Conservation (phyloP, 2,113 vertebrate genomes). For the Cheirogaleus medius region DNA sequence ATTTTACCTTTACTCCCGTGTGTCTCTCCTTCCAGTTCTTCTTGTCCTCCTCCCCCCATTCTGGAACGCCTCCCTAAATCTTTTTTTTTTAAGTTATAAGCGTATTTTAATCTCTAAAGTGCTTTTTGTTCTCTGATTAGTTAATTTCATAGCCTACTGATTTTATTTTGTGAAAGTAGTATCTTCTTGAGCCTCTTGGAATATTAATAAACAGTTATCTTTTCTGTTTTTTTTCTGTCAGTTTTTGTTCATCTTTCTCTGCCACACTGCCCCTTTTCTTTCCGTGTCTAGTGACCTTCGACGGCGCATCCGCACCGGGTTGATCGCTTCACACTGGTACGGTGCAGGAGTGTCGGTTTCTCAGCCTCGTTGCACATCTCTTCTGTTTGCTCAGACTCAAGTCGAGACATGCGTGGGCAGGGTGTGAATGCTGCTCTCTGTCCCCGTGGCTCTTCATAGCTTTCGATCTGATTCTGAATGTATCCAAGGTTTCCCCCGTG, state of each 20-base stretch:
- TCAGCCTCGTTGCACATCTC: not conserved
- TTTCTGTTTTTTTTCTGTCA: fast-evolving
- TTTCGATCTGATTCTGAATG: not conserved
- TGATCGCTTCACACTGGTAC: too few relatives aligned
- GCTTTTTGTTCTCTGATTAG: not conserved
- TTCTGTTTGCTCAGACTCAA: not conserved
- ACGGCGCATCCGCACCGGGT: not conserved
- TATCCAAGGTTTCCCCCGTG: too few relatives aligned
- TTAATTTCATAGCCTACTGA: not conserved
- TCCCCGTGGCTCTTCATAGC: fast-evolving
- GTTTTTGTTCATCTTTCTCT: not conserved
- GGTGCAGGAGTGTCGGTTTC: fast-evolving
- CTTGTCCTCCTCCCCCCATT: not conserved
- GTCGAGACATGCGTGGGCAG: not conserved
- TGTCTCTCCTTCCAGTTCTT: not conserved
- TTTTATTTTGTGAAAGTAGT: not conserved
- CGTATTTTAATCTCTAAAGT: not conserved
- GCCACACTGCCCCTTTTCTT: not conserved
- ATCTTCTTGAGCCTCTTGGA: not conserved
- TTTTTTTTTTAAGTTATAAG: not conserved
- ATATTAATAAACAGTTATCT: not conserved
- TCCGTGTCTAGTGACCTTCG: not conserved
- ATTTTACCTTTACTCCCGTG: fast-evolving
- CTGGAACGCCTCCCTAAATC: not conserved
- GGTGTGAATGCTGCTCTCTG: fast-evolving